Evolutionary conservation across 2,113 vertebrate species (phyloP).

Genomic region (Chlamydotis undulata): DNA sequence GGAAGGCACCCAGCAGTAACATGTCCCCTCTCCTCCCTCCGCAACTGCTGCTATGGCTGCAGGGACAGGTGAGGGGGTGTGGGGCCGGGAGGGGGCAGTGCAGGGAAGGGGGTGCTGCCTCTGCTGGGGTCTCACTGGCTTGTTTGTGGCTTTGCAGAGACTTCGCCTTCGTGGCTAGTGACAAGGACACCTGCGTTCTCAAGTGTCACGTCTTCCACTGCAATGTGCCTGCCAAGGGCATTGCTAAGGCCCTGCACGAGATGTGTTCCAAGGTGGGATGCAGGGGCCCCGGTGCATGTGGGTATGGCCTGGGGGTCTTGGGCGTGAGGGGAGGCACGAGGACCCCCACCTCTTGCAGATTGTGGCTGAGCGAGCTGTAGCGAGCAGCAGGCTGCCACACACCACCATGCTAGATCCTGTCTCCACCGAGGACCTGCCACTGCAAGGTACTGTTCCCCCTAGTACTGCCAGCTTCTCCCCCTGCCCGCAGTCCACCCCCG

Average conservation of each 20-base stretch:
- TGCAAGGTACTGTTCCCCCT: constrained; percentile 80
- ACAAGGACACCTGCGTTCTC: constrained; percentile 93
- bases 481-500: rapidly evolving
- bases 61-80: constrained; percentile 77
- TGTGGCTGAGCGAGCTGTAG: constrained; percentile 80
- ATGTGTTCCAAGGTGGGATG: constrained; percentile 92
- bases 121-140: neutral
- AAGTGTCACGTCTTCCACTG: constrained; percentile 97
- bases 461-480: rapidly evolving
- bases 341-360: constrained; percentile 72
- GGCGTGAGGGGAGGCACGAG: neutral
- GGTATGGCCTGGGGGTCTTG: rapidly evolving
- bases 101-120: neutral
- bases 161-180: constrained; percentile 94
- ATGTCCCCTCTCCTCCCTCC: constrained; percentile 53
- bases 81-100: no score
- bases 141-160: constrained; percentile 79
- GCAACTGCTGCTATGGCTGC: constrained; percentile 27
- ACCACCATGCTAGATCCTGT: constrained; percentile 80
- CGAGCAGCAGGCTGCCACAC: constrained; percentile 66
- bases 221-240: constrained; percentile 90
- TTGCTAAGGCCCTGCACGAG: constrained; percentile 89
- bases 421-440: constrained; percentile 82
- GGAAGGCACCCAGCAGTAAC: neutral
- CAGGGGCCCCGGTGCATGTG: rapidly evolving